phyloP scores from a whole-genome alignment of 2,888 invertebrate species.

The Aspidapion aeneum region DNA sequence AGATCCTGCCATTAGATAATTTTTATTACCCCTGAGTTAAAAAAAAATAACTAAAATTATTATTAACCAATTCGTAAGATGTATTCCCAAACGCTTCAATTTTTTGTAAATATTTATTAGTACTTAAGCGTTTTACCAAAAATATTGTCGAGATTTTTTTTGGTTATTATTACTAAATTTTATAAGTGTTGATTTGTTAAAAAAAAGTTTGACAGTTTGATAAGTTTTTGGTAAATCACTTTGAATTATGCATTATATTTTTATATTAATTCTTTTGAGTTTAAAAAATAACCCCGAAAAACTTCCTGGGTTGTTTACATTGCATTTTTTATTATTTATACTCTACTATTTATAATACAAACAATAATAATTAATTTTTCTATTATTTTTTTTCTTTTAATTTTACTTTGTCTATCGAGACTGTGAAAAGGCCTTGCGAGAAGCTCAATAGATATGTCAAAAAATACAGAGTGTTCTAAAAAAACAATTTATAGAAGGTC shows the following conservation, averaged over 20 bases:
- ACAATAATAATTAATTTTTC: conserved; percentile 22
- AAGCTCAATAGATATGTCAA: neutral
- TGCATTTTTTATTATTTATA: conserved; percentile 6
- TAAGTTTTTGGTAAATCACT: neutral
- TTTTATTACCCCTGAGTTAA: too few species aligned
- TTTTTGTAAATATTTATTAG: neutral
- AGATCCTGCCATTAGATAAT: too few species aligned
- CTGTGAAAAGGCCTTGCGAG: neutral
- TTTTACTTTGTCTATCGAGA: neutral
- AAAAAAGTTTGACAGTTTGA: neutral
- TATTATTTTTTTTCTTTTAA: neutral
- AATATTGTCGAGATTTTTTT: neutral
- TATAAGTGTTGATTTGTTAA: neutral
- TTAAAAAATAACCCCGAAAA: neutral
- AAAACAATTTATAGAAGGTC: too few species aligned
- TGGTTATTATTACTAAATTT: neutral
- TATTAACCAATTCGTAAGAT: neutral
- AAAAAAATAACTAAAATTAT: too few species aligned
- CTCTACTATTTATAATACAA: conserved; percentile 19
- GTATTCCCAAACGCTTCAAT: neutral
- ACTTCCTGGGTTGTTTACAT: neutral
- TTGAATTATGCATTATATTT: neutral
- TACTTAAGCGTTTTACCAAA: neutral
- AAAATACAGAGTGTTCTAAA: neutral
- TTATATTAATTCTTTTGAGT: neutral